Base-by-base conservation (phyloP, 2,113 vertebrate genomes). In the Myotis davidii region DNA sequence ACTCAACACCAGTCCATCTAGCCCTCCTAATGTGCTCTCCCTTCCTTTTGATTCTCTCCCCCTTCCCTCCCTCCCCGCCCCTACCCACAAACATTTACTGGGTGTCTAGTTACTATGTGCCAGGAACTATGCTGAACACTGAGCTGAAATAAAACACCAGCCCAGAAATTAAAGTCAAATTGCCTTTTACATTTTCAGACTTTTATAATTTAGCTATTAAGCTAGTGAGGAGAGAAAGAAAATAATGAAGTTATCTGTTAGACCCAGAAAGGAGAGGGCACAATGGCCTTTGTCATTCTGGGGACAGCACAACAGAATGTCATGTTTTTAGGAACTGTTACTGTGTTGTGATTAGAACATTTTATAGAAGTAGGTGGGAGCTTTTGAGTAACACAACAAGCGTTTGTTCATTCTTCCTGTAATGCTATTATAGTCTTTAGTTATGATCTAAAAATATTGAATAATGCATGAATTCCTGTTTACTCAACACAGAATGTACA, bases 381-480 rank as follows among this genome's bases (percentile, higher is more conserved):
- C 29, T 20, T 94, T 91, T 79, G n/a, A 82, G 65, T 70, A 65
- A 94, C 50, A 79, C 16, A 88, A 45, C 65, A 54, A 13, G 69
- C 37, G 67, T 52, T 82, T 95, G 78, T 96, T 27, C 65, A 5
- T 54, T 91, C 72, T 74, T 83, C 56, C 29, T 69, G 23, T 76
- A 74, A 70, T 54, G 61, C 23, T 61, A 72, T 25, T 67, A 76
- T 4, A 27, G 65, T 50, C 72, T 87, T 94, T 67, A 81, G 21
- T 85, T 82, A 70, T 65, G 86, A 72, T 77, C 64, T 95, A 90
- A 96, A 94, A 93, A 76, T 93, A 85, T 9, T 76, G 3, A 89
- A 87, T 86, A 90, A 95, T 91, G 54, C 77, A 93, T 12, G 32
- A 91, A 85, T 93, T 97, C 84, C 52, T 61, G n/a, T 94, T 85